These are phyloP conservation scores for Mustelus asterias DNA, from an alignment of 2,113 vertebrate species.

Conservation along the genomic window DNA sequence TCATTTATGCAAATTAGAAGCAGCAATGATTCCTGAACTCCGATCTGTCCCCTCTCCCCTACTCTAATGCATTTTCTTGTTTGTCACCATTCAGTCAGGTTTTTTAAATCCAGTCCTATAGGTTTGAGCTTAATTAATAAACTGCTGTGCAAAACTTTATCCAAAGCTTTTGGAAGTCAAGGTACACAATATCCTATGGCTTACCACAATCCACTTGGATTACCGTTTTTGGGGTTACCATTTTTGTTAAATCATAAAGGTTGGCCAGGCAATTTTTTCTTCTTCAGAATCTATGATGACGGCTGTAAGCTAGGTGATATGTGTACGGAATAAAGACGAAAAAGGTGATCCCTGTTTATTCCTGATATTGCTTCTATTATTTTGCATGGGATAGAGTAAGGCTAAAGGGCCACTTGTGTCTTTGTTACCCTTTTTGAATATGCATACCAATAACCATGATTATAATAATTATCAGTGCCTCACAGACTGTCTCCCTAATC, in stretches of 20 bases:
- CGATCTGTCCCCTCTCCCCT: neutral
- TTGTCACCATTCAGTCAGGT: neutral
- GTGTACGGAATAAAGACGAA: neutral
- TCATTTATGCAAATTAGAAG: neutral
- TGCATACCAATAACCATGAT: neutral
- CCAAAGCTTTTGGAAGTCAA: neutral
- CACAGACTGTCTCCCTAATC: no score
- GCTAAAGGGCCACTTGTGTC: no score
- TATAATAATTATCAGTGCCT: no score
- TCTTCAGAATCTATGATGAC: no score
- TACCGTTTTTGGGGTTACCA: no score
- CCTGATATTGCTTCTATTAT: neutral
- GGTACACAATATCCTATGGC: neutral
- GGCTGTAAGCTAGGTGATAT: no score
- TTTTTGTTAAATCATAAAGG: no score
- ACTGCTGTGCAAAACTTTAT: neutral
- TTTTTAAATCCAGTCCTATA: neutral
- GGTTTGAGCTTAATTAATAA: neutral
- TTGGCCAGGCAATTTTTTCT: no score
- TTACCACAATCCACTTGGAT: neutral
- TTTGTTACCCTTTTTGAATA: neutral
- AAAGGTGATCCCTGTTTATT: neutral
- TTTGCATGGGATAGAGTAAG: neutral
- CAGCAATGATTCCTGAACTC: neutral
- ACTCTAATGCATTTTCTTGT: neutral